phyloP scores from a whole-genome alignment of 2,113 vertebrate species.

The Tenebrosternarchus preto region DNA sequence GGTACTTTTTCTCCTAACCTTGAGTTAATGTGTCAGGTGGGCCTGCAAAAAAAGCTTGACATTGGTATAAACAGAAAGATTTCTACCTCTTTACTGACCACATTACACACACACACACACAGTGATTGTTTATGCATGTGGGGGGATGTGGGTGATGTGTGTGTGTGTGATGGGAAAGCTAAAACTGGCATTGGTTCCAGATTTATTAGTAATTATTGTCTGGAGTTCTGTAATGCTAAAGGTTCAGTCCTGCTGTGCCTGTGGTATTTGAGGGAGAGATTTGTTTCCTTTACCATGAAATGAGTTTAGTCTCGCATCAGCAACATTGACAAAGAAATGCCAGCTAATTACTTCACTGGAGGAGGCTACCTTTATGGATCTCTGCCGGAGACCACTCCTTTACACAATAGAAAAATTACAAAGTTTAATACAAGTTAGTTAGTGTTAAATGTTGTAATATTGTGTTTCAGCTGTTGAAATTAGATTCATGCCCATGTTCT shows the following conservation, averaged over 20 bases:
- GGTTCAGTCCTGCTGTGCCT: slow-evolving; percentile 56
- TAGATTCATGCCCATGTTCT: too few species aligned
- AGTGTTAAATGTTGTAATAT: neutral
- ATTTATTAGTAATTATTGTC: slow-evolving; percentile 60
- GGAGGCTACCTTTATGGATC: slow-evolving; percentile 48
- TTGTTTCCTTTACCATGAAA: slow-evolving; percentile 59
- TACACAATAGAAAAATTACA: slow-evolving; percentile 7
- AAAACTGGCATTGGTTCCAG: slow-evolving; percentile 42
- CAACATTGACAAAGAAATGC: slow-evolving; percentile 58
- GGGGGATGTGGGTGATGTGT: neutral
- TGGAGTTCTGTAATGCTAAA: slow-evolving; percentile 55
- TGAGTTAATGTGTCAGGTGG: slow-evolving; percentile 20
- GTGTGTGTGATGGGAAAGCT: neutral
- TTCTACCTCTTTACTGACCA: neutral
- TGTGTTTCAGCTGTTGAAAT: neutral
- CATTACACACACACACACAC: neutral
- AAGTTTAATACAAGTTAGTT: slow-evolving; percentile 4
- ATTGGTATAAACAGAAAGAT: slow-evolving; percentile 17
- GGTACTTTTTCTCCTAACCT: neutral
- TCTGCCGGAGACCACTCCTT: slow-evolving; percentile 8
- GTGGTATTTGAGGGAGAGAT: slow-evolving; percentile 59
- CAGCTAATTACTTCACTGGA: slow-evolving; percentile 57
- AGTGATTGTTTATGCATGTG: neutral
- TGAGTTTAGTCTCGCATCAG: slow-evolving; percentile 57
- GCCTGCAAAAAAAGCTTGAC: slow-evolving; percentile 10